phyloP scores from a whole-genome alignment of 2,797 vertebrate species.

The Ispidina lecontei region DNA sequence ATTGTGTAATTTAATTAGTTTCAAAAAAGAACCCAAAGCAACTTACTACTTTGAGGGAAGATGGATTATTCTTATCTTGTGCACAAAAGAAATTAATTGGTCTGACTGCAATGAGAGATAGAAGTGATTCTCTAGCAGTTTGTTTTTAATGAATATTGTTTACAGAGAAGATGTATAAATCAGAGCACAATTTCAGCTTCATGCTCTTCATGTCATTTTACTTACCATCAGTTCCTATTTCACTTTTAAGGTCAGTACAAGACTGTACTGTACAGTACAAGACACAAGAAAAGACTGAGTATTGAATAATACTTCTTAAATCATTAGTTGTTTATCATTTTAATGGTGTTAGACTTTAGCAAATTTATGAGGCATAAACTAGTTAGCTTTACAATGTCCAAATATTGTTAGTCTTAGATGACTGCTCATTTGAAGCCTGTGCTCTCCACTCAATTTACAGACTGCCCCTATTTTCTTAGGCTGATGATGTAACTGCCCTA shows the following conservation, averaged over 20 bases:
- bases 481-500: constrained; percentile 35
- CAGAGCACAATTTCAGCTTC: not conserved
- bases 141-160: constrained; percentile 19
- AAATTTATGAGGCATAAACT: constrained; percentile 56
- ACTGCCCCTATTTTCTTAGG: constrained; percentile 29
- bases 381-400: constrained; percentile 67
- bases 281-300: constrained; percentile 44
- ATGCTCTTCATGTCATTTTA: constrained; percentile 5
- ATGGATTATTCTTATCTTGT: not conserved
- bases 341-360: constrained; percentile 73
- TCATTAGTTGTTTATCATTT: constrained; percentile 55
- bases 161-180: not conserved
- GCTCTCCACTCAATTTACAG: constrained; percentile 11
- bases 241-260: constrained; percentile 58
- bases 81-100: not conserved
- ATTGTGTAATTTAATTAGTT: not conserved
- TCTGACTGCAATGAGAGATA: constrained; percentile 2
- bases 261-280: constrained; percentile 48
- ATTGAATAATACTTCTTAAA: constrained; percentile 56
- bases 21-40: not conserved
- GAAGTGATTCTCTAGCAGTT: not conserved
- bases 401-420: constrained; percentile 62
- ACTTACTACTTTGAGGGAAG: not conserved
- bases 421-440: constrained; percentile 10
- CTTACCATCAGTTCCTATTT: constrained; percentile 59